phyloP scores from a whole-genome alignment of 23 tunicate species.

The Oikopleura dioica region DNA sequence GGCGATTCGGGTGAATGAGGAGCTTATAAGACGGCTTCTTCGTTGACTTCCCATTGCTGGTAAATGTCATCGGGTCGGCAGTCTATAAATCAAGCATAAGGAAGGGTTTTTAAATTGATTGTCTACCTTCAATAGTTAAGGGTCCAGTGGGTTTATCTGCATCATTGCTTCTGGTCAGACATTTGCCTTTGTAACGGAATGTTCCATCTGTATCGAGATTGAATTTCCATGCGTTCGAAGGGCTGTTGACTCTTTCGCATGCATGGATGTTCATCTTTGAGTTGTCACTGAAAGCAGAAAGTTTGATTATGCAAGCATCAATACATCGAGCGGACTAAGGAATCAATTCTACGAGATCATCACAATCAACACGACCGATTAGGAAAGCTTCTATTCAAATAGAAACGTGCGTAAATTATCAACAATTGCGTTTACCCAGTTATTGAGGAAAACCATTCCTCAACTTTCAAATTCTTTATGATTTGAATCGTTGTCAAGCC shows the following conservation, averaged over 20 bases:
- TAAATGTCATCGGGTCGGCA: background rate
- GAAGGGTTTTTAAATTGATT: background rate
- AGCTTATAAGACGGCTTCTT: background rate
- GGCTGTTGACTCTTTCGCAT: background rate
- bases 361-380: no score
- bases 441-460: no score
- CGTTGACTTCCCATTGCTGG: constrained; percentile 8
- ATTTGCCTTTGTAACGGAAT: background rate
- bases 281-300: background rate
- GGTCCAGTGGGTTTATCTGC: background rate
- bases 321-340: no score
- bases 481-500: no score
- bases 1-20: no score
- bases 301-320: background rate
- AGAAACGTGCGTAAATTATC: no score
- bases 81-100: background rate
- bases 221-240: background rate
- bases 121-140: background rate
- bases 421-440: no score
- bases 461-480: no score
- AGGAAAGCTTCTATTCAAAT: no score
- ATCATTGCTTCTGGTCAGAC: background rate
- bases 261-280: background rate
- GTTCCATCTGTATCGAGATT: background rate
- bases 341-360: no score